Evolutionary conservation across 2,888 invertebrate species (phyloP).

Genomic region (Asteroscopus sphinx): DNA sequence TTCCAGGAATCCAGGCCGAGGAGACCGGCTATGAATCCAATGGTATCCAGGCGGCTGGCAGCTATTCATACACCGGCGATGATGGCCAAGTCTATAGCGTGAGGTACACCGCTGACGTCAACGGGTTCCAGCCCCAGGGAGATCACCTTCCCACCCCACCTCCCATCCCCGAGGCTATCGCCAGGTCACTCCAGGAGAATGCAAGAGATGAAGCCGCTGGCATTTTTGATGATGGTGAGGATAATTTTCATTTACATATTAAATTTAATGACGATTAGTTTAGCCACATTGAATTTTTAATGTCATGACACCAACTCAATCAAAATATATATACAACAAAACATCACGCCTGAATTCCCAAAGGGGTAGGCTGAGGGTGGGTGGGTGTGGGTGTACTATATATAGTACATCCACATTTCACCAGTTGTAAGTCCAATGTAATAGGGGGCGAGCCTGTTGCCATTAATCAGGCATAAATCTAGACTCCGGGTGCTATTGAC

Average conservation of each 20-base stretch:
- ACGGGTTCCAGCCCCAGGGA: conserved; percentile 88
- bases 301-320: no score
- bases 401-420: no score
- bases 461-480: no score
- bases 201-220: conserved; percentile 89
- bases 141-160: conserved; percentile 90
- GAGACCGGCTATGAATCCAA: conserved; percentile 80
- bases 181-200: conserved; percentile 84
- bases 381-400: no score
- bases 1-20: conserved; percentile 82
- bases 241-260: not conserved
- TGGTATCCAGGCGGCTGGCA: conserved; percentile 88
- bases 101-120: conserved; percentile 81
- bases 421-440: no score
- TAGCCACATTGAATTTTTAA: no score
- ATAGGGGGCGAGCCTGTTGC: no score
- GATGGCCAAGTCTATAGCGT: conserved; percentile 90
- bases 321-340: no score
- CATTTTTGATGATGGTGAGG: conserved; percentile 86
- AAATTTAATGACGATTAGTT: no score
- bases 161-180: conserved; percentile 90
- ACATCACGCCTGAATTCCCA: no score
- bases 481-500: no score
- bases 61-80: conserved; percentile 90
- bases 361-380: no score